phyloP scores from a whole-genome alignment of 2,797 vertebrate species.

The Dipus sagitta region DNA sequence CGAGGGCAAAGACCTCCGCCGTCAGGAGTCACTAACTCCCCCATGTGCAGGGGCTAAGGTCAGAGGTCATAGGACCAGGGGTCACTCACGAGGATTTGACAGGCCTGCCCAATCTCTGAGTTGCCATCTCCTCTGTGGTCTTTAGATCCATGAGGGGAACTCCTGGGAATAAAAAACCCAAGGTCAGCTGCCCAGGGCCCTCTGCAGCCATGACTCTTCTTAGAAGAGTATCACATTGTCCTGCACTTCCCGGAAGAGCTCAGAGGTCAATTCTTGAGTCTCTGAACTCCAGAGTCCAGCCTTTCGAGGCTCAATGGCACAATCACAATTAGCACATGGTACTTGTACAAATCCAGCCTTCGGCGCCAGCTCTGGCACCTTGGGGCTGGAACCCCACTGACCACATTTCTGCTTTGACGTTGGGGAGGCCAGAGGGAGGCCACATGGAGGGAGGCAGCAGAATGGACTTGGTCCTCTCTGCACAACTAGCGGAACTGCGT shows the following conservation, averaged over 20 bases:
- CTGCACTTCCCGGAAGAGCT: background rate
- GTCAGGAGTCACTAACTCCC: background rate
- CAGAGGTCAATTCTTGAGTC: background rate
- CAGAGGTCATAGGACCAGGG: background rate
- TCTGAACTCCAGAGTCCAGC: background rate
- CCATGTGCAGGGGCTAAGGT: background rate
- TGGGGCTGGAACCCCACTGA: background rate
- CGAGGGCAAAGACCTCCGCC: background rate
- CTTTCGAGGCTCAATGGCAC: background rate
- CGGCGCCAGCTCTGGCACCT: background rate
- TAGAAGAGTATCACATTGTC: background rate
- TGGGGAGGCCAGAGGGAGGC: background rate
- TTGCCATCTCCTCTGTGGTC: constrained; percentile 27
- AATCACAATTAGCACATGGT: too few species aligned
- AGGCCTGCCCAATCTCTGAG: constrained; percentile 44
- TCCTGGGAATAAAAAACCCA: constrained; percentile 56
- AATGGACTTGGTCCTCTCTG: background rate
- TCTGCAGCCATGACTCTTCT: background rate
- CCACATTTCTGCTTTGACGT: background rate
- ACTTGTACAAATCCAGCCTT: background rate
- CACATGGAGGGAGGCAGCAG: background rate
- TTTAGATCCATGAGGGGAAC: constrained; percentile 50
- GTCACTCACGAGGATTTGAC: constrained; percentile 78
- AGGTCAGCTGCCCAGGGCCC: background rate
- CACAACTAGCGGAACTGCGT: too few species aligned